Percentiles rank a stretch among this genome's conserved stretches.
Conservation (phyloP, 2,113 vertebrate genomes). For the Tor tambroides region DNA sequence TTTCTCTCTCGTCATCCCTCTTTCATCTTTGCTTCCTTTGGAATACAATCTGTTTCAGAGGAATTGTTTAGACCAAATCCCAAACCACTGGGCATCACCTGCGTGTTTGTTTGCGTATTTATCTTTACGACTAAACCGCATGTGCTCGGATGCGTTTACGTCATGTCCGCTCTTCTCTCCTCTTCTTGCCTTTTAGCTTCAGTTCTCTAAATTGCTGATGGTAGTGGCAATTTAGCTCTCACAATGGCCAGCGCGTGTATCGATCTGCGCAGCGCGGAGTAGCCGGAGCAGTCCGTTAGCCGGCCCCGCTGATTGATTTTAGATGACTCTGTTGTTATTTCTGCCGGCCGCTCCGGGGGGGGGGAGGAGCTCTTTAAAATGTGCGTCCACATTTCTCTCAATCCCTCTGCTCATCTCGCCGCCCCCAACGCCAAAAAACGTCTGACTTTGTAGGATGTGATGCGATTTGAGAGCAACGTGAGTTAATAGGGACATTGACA, state of each 20-base stretch:
- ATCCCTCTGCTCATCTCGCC: slow-evolving; percentile 20
- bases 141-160: neutral
- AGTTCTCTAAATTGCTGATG: slow-evolving; percentile 69
- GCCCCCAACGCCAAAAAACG: neutral
- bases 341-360: slow-evolving; percentile 38
- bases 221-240: slow-evolving; percentile 64
- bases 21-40: slow-evolving; percentile 16
- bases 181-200: slow-evolving; percentile 45
- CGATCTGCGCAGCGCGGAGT: slow-evolving; percentile 47
- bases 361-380: slow-evolving; percentile 54
- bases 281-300: slow-evolving; percentile 57
- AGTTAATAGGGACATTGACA: neutral
- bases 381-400: slow-evolving; percentile 46
- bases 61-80: slow-evolving; percentile 20
- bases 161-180: neutral
- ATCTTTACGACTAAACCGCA: neutral
- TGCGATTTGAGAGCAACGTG: neutral
- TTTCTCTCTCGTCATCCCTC: slow-evolving; percentile 25
- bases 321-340: slow-evolving; percentile 65
- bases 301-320: slow-evolving; percentile 58
- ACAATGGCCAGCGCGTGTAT: slow-evolving; percentile 53
- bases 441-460: neutral
- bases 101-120: neutral
- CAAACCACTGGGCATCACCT: neutral
- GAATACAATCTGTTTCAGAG: neutral